Evolutionary conservation across 1,140 invertebrate species (phyloP).

Genomic region (Muscidifurax raptorellus): DNA sequence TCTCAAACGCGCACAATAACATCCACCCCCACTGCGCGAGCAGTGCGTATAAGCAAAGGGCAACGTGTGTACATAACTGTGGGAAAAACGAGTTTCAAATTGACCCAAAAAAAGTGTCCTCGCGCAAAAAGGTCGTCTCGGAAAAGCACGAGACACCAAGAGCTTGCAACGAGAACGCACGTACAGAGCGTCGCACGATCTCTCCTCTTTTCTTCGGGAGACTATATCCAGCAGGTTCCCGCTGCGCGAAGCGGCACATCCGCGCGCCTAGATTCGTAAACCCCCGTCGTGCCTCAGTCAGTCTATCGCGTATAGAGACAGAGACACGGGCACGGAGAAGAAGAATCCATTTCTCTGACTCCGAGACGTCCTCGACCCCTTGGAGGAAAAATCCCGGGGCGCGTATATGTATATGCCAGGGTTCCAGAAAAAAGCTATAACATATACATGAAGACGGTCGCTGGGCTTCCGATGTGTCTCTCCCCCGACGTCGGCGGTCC

Average conservation of each 20-base stretch:
- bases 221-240: background rate
- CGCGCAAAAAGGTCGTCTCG: background rate
- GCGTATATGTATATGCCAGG: background rate
- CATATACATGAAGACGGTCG: background rate
- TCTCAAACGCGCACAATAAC: background rate
- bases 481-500: constrained; percentile 5
- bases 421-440: background rate
- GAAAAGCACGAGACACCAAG: background rate
- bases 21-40: background rate
- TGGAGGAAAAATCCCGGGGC: constrained; percentile 6
- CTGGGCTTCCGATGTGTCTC: constrained; percentile 26
- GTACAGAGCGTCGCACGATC: background rate
- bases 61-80: too few species aligned
- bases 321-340: background rate
- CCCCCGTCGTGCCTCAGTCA: constrained; percentile 18
- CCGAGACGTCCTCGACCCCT: background rate
- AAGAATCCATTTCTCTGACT: background rate
- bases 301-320: background rate
- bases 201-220: constrained; percentile 23
- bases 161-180: constrained; percentile 12
- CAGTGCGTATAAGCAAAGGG: background rate
- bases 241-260: constrained; percentile 41
- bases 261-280: constrained; percentile 32
- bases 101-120: background rate
- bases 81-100: constrained; percentile 32